These are phyloP conservation scores for Microctonus brassicae DNA, from an alignment of 2,888 invertebrate genomes.

Conservation along the genomic window DNA sequence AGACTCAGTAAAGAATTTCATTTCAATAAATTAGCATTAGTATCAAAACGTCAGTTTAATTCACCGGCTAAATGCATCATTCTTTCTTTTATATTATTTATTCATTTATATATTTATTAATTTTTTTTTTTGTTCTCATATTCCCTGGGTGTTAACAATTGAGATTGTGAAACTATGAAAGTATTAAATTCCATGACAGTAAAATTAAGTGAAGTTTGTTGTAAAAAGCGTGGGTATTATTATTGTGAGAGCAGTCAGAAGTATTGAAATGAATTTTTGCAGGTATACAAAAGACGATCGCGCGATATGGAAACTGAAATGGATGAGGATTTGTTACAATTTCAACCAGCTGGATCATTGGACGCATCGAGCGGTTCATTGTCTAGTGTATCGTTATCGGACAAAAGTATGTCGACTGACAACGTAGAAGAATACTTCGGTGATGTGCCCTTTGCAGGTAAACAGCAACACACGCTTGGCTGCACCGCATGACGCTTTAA, in stretches of 20 bases:
- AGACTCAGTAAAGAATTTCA: slow-evolving; percentile 47
- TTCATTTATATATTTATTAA: slow-evolving; percentile 26
- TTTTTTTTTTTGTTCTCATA: slow-evolving; percentile 4
- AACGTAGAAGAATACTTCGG: slow-evolving; percentile 88
- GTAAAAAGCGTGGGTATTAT: not conserved
- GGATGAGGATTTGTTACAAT: slow-evolving; percentile 73
- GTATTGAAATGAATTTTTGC: no score
- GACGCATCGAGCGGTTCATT: slow-evolving; percentile 81
- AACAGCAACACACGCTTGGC: slow-evolving; percentile 71
- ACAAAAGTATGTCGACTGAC: slow-evolving; percentile 85
- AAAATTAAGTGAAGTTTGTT: not conserved
- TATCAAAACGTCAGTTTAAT: slow-evolving; percentile 51
- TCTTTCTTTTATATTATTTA: no score
- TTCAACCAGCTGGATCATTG: slow-evolving; percentile 69
- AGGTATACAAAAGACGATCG: slow-evolving; percentile 88
- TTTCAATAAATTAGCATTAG: slow-evolving; percentile 55
- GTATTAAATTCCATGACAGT: not conserved
- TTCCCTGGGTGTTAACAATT: not conserved
- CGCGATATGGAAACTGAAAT: slow-evolving; percentile 90
- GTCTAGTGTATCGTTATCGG: slow-evolving; percentile 79
- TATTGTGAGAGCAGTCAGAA: no score
- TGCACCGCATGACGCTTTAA: slow-evolving; percentile 70
- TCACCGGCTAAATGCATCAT: slow-evolving; percentile 39
- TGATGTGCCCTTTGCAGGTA: slow-evolving; percentile 90
- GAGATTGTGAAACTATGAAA: not conserved